These are phyloP conservation scores for Pangasius mekongensis DNA, from an alignment of 2,797 vertebrate species.

Conservation along the genomic window DNA sequence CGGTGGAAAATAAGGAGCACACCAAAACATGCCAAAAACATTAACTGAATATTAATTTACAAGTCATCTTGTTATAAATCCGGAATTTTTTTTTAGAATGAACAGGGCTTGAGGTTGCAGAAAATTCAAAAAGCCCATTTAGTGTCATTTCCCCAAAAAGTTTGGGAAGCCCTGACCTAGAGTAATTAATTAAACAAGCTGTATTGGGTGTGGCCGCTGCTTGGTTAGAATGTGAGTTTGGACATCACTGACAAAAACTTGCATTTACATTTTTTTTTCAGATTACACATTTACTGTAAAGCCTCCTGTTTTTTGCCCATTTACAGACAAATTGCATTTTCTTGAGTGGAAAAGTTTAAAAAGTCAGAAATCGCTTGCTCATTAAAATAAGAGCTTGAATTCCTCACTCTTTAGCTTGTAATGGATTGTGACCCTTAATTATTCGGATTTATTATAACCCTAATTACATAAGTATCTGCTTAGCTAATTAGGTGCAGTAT, in stretches of 20 bases:
- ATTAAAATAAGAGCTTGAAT: background rate
- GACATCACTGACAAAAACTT: background rate
- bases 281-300: background rate
- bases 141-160: background rate
- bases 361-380: background rate
- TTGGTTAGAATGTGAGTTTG: background rate
- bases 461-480: background rate
- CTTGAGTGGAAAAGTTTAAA: background rate
- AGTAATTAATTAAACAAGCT: too few species aligned
- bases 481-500: background rate
- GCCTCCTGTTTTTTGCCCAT: background rate
- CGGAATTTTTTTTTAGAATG: too few species aligned
- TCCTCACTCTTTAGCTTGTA: background rate
- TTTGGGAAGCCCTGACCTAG: background rate
- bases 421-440: background rate
- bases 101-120: background rate
- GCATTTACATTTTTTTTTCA: background rate
- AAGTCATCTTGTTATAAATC: background rate
- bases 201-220: background rate
- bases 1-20: background rate
- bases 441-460: background rate
- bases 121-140: background rate
- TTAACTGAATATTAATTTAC: background rate
- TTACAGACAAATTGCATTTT: background rate
- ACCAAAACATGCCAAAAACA: background rate